phyloP scores from a whole-genome alignment of 2,113 vertebrate genomes.

The Coryphaenoides rupestris region DNA sequence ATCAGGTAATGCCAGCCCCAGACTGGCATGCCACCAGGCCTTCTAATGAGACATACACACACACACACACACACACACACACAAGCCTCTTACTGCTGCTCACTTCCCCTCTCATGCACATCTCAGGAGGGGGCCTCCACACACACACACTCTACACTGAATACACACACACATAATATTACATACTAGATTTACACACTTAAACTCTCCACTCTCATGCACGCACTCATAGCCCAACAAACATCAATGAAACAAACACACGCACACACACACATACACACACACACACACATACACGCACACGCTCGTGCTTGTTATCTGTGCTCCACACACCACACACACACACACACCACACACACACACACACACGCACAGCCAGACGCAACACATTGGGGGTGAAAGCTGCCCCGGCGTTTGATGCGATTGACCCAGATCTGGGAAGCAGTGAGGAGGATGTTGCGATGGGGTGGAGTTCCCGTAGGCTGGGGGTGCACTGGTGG shows the following conservation, averaged over 20 bases:
- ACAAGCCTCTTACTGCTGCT: slow-evolving; percentile 7
- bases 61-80: slow-evolving; percentile 27
- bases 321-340: slow-evolving; percentile 12
- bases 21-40: slow-evolving; percentile 9
- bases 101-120: background rate
- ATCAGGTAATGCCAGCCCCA: slow-evolving; percentile 3
- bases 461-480: too few species aligned
- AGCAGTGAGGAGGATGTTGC: too few species aligned
- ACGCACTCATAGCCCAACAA: too few species aligned
- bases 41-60: slow-evolving; percentile 37
- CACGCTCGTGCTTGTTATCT: background rate
- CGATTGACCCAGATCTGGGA: slow-evolving; percentile 71
- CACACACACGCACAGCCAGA: slow-evolving; percentile 12
- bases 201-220: too few species aligned
- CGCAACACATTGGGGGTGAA: background rate
- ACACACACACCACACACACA: slow-evolving; percentile 15
- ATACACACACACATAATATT: slow-evolving; percentile 16
- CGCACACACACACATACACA: slow-evolving; percentile 10
- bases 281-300: slow-evolving; percentile 5
- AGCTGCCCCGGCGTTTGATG: slow-evolving; percentile 47
- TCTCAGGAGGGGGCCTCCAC: too few species aligned
- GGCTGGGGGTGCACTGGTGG: too few species aligned
- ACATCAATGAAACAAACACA: background rate
- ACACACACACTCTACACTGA: slow-evolving; percentile 11
- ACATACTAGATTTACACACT: too few species aligned